These are phyloP conservation scores for Channa argus DNA, from an alignment of 2,113 vertebrate genomes.

Conservation along the genomic window DNA sequence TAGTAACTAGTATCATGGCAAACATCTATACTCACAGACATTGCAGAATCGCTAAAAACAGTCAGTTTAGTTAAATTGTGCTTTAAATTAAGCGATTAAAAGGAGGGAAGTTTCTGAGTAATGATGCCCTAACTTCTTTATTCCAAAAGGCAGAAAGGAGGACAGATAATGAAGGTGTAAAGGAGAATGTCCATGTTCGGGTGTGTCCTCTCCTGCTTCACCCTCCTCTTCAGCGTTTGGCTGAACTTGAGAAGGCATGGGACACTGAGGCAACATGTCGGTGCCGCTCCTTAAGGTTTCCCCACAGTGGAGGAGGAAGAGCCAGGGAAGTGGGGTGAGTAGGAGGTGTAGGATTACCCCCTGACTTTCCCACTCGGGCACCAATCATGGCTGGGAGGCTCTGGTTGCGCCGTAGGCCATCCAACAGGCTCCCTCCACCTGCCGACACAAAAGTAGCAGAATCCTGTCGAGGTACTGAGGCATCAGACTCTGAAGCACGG, in stretches of 20 bases:
- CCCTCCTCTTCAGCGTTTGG: constrained; percentile 61
- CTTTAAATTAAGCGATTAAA: constrained; percentile 69
- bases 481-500: constrained; percentile 69
- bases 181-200: constrained; percentile 2
- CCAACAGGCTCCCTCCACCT: constrained; percentile 87
- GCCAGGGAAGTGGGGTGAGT: constrained; percentile 79
- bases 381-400: constrained; percentile 93
- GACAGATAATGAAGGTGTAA: constrained; percentile 18
- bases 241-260: constrained; percentile 42
- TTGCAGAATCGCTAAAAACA: constrained; percentile 52
- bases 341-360: constrained; percentile 60
- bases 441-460: constrained; percentile 88
- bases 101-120: constrained; percentile 27
- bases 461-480: constrained; percentile 77
- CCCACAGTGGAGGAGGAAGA: constrained; percentile 77
- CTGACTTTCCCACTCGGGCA: constrained; percentile 77
- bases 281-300: constrained; percentile 80
- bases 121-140: constrained; percentile 13
- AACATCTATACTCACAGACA: constrained; percentile 43
- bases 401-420: constrained; percentile 92
- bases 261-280: constrained; percentile 62
- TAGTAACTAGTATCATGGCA: constrained; percentile 52
- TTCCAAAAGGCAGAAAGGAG: constrained; percentile 30
- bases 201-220: background rate
- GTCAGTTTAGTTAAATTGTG: constrained; percentile 73